Evolutionary conservation across 2,888 invertebrate species (phyloP), one percentile per base, ranked within the genome.

Genomic region (Eristalis pertinax): DNA sequence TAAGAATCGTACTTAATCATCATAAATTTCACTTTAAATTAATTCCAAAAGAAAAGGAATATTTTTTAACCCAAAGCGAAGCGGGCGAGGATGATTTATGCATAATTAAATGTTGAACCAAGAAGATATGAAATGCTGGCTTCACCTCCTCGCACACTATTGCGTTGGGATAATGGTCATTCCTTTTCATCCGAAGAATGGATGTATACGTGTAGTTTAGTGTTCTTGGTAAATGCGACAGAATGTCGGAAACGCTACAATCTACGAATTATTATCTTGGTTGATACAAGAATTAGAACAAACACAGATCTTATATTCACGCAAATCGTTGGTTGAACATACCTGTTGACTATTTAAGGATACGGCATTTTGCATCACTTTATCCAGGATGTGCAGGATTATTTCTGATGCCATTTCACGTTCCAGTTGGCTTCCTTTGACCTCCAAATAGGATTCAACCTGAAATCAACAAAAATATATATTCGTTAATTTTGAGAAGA

Each of bases 291-390:
- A 70, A 70, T 56, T 64, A 38, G 24, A 60, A 29, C 56, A 2
- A 19, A 38, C 19, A 38, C 10, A n/a, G 5, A 41, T 19, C 15
- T 8, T 35, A 13, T 10, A 38, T 75, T 26, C n/a, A 67, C 15
- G 7, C 58, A 60, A 2, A 13, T 22, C 1, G 13, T n/a, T 50
- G 50, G n/a, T 1, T 7, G 5, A 1, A n/a, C 50, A 19, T 92
- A 97, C 97, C 95, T 96, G 95, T 92, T 96, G 95, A 93, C 95
- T 95, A 84, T 96, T 94, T 89, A 97, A 94, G 13, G 97, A 95
- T 90, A 95, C 94, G 41, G 95, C 94, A 89, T 94, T 95, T 90
- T 94, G 95, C 89, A 97, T 93, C 68, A 97, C 94, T 89, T 94
- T 94, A 91, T 96, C 95, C 58, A 95, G 94, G 88, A 96, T 95